phyloP scores from a whole-genome alignment of 2,113 vertebrate species.

The Nannospalax galili region DNA sequence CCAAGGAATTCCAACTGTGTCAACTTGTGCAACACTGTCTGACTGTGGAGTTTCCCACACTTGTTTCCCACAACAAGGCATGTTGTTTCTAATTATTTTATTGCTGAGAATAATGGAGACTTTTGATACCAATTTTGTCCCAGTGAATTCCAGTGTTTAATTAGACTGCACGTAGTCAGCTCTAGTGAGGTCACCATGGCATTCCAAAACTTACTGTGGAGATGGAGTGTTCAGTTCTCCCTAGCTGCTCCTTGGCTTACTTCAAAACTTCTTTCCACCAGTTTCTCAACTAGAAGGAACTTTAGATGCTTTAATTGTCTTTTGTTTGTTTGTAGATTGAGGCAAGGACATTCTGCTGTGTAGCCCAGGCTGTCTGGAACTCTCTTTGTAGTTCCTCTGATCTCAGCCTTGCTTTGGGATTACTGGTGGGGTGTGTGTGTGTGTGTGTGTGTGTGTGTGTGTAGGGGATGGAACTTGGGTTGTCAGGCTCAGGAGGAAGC shows the following conservation, averaged over 20 bases:
- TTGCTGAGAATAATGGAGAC: constrained; percentile 63
- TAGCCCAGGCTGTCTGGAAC: not conserved
- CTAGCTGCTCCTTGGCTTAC: not conserved
- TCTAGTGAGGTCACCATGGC: constrained; percentile 1
- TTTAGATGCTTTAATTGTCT: not conserved
- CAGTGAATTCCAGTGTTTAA: constrained; percentile 49
- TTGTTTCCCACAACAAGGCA: not conserved
- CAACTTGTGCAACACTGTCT: constrained; percentile 39
- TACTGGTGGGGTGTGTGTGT: not conserved
- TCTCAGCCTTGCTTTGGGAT: not conserved
- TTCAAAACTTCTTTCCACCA: not conserved
- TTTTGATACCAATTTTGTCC: constrained; percentile 46
- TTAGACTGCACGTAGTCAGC: constrained; percentile 17
- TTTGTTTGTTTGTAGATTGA: not conserved
- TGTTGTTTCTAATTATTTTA: constrained; percentile 69
- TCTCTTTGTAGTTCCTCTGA: not conserved
- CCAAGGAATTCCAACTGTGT: constrained; percentile 40
- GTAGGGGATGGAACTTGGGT: too few species aligned
- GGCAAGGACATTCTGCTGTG: not conserved
- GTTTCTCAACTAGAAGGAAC: not conserved
- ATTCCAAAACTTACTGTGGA: constrained; percentile 33
- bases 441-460: constrained; percentile 15
- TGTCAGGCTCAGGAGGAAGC: too few species aligned
- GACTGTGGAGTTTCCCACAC: not conserved
- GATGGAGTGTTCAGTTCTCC: not conserved